Base-by-base conservation (phyloP, 1,140 invertebrate species). In the Trichonephila clavata region DNA sequence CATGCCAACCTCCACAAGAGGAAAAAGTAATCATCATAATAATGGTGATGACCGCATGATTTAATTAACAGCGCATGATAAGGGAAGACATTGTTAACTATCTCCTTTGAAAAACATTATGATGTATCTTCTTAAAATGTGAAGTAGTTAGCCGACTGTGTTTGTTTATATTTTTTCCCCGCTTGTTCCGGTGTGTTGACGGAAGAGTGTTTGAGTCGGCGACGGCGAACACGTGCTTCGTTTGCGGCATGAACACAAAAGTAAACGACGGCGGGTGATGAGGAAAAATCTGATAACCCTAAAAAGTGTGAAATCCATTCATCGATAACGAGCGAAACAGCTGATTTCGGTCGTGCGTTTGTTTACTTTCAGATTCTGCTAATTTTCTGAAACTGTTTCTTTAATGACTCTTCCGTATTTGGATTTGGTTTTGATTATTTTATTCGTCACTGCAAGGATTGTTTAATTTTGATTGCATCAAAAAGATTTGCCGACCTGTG, bases 181-280 rank as follows among this genome's bases (percentile, higher is more conserved):
- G 1, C 32, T 86, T 20, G 24, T 18, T 20, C 71, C 27, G n/a
- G 81, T 50, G 57, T 84, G 57, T 84, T 77, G 43, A 63, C 84
- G 57, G 84, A 63, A 60, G 59, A 86, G 60, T 65, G 60, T 86
- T 86, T 86, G 84, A 86, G 27, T 61, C 59, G 59, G 81, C 59
- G 10, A 59, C 84, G n/a, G 84, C 14, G 27, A 86, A 86, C 84
- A 86, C 84, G 84, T 86, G 84, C 84, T 86, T 61, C 27, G 57
- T 20, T 63, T 32, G 27, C 84, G 84, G 84, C 84, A 65, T 86
- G 84, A 86, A 86, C 14, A 24, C 13, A 32, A 86, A 86, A 59
- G 27, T 86, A 86, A 86, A 86, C 84, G 50, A 32, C 84, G 84
- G 84, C 84, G 84, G 84, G 84, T 63, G 84, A 86, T 86, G 61